phyloP scores from a whole-genome alignment of 2,113 vertebrate species.

The Silurus meridionalis region DNA sequence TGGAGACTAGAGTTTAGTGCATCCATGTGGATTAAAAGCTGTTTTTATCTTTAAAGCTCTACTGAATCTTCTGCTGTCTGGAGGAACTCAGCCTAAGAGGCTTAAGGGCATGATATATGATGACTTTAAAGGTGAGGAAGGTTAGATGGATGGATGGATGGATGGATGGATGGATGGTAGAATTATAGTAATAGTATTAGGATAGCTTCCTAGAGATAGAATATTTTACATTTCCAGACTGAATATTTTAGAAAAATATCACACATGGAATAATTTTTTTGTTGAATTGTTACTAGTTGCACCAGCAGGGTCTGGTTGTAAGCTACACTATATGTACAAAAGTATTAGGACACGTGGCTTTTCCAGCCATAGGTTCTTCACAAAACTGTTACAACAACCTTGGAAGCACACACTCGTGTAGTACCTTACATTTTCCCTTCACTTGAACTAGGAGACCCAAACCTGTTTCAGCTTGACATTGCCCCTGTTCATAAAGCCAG shows the following conservation, averaged over 20 bases:
- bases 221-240: not conserved
- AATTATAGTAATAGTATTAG: too few relatives aligned
- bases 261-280: not conserved
- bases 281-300: not conserved
- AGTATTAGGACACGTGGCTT: too few relatives aligned
- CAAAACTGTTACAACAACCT: too few relatives aligned
- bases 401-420: too few relatives aligned
- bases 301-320: not conserved
- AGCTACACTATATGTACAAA: not conserved
- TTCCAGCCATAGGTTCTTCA: too few relatives aligned
- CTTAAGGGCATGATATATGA: slow-evolving; percentile 79
- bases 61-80: slow-evolving; percentile 80
- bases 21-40: not conserved
- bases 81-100: slow-evolving; percentile 78
- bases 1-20: not conserved
- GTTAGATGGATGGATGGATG: not conserved
- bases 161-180: not conserved
- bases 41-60: slow-evolving; percentile 71
- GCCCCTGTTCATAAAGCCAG: too few relatives aligned
- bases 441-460: too few relatives aligned
- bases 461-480: too few relatives aligned
- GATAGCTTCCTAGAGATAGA: not conserved
- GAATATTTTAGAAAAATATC: not conserved
- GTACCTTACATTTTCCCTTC: too few relatives aligned
- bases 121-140: slow-evolving; percentile 84